Conservation (phyloP, 2,797 vertebrate species). For the Ambastaia sidthimunki region DNA sequence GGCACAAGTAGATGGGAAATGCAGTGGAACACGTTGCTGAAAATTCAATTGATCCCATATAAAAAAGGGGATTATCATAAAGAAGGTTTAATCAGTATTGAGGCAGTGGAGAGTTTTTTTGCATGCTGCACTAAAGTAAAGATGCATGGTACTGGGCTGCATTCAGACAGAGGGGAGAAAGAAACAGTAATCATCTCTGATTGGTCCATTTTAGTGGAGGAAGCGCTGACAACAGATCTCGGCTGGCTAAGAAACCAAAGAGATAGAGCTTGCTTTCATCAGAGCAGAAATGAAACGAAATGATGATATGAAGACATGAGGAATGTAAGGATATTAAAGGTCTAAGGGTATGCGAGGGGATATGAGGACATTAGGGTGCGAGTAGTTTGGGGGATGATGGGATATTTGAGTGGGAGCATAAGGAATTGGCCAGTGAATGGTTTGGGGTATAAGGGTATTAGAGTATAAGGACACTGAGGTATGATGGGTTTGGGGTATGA, state of each 20-base stretch:
- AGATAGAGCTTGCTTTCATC: slow-evolving; percentile 62
- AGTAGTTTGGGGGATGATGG: not conserved
- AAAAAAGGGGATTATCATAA: slow-evolving; percentile 40
- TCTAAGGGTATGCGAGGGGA: not conserved
- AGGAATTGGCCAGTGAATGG: slow-evolving; percentile 59
- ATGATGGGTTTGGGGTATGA: not conserved
- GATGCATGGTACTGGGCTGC: slow-evolving; percentile 50
- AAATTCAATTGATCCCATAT: slow-evolving; percentile 49
- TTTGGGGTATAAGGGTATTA: slow-evolving; percentile 6
- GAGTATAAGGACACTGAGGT: not conserved
- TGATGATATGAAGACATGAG: not conserved
- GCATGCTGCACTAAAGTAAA: slow-evolving; percentile 58
- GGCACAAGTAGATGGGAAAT: slow-evolving; percentile 54
- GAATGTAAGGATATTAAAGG: not conserved
- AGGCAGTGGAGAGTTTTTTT: slow-evolving; percentile 61
- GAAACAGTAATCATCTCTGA: slow-evolving; percentile 57
- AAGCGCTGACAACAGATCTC: slow-evolving; percentile 63
- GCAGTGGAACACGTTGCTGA: slow-evolving; percentile 43
- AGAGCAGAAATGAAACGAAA: slow-evolving; percentile 56
- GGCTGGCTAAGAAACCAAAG: slow-evolving; percentile 65
- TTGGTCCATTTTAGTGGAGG: slow-evolving; percentile 58
- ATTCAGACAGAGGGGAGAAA: slow-evolving; percentile 51
- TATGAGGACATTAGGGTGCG: not conserved
- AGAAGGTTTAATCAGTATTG: slow-evolving; percentile 49
- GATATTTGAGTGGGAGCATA: not conserved